Evolutionary conservation across 2,888 invertebrate species (phyloP).

Genomic region (Rhorus exstirpatorius): DNA sequence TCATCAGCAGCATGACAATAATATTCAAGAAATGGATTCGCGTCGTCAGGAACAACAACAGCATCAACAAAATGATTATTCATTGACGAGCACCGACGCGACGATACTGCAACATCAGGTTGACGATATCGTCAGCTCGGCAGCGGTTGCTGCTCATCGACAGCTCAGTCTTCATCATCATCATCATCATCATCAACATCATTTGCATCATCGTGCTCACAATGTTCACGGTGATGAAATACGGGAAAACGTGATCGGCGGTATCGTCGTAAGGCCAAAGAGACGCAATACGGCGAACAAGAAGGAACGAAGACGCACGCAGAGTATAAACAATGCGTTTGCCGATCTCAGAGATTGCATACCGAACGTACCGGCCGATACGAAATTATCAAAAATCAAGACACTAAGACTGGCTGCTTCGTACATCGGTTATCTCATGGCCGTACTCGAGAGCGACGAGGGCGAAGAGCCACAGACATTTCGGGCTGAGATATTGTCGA

Average conservation of each 20-base stretch:
- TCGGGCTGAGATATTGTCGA: slow-evolving; percentile 92
- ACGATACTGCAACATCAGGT: slow-evolving; percentile 73
- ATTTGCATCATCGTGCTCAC: slow-evolving; percentile 72
- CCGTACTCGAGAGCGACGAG: slow-evolving; percentile 95
- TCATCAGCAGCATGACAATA: slow-evolving; percentile 70
- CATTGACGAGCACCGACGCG: slow-evolving; percentile 12
- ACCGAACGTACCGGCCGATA: slow-evolving; percentile 98
- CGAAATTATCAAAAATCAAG: slow-evolving; percentile 98
- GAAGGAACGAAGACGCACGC: slow-evolving; percentile 96
- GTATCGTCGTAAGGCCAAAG: slow-evolving; percentile 86
- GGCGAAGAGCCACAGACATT: slow-evolving; percentile 93
- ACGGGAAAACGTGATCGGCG: slow-evolving; percentile 72
- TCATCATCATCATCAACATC: slow-evolving; percentile 73
- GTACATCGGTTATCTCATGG: slow-evolving; percentile 96
- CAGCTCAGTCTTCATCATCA: slow-evolving; percentile 70
- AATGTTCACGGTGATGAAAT: slow-evolving; percentile 48
- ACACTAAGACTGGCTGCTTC: slow-evolving; percentile 96
- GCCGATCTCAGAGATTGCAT: slow-evolving; percentile 97
- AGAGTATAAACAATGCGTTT: slow-evolving; percentile 98
- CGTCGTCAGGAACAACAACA: slow-evolving; percentile 49
- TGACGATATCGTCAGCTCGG: slow-evolving; percentile 77
- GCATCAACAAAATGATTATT: slow-evolving; percentile 59
- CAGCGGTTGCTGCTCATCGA: slow-evolving; percentile 85
- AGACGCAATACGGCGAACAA: slow-evolving; percentile 96
- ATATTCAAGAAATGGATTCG: slow-evolving; percentile 51